A percentile compares a stretch with the other conserved stretches of the same genome.
phyloP scores from a whole-genome alignment of 2,797 vertebrate genomes.

The Cyprinella venusta region DNA sequence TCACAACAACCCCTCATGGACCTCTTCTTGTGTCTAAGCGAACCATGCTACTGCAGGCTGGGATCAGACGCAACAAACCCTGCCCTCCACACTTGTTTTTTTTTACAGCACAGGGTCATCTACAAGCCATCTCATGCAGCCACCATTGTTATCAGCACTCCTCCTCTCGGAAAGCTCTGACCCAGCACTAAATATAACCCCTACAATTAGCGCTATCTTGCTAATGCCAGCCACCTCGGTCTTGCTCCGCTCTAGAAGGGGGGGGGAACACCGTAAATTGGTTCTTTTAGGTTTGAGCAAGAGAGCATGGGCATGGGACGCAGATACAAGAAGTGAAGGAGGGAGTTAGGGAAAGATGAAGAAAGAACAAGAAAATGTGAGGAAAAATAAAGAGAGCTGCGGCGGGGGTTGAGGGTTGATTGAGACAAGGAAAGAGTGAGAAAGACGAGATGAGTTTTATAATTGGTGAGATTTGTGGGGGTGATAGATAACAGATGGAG shows the following conservation, averaged over 20 bases:
- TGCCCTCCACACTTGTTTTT: constrained; percentile 44
- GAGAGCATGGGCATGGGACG: constrained; percentile 64
- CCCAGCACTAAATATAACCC: constrained; percentile 71
- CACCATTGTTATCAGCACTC: constrained; percentile 65
- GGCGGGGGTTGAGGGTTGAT: constrained; percentile 41
- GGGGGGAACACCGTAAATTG: constrained; percentile 77
- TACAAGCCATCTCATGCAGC: constrained; percentile 59
- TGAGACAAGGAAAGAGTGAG: constrained; percentile 40
- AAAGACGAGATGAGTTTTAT: constrained; percentile 79
- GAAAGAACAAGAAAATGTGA: constrained; percentile 49
- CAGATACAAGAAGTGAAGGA: constrained; percentile 51
- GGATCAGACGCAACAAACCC: constrained; percentile 44
- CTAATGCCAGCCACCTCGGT: constrained; percentile 53
- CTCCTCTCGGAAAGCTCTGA: constrained; percentile 65
- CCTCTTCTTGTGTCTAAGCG: constrained; percentile 32
- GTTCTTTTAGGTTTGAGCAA: constrained; percentile 80
- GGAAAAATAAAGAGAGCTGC: constrained; percentile 34
- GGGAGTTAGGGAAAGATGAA: constrained; percentile 56
- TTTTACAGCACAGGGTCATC: constrained; percentile 58
- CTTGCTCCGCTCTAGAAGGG: constrained; percentile 35
- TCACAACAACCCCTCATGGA: constrained; percentile 42
- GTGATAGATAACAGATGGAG: constrained; percentile 71
- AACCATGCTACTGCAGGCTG: constrained; percentile 44
- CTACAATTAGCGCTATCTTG: constrained; percentile 68
- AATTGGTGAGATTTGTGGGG: constrained; percentile 82